Evolutionary conservation across 2,797 vertebrate species (phyloP).

Genomic region (Cuculus canorus): DNA sequence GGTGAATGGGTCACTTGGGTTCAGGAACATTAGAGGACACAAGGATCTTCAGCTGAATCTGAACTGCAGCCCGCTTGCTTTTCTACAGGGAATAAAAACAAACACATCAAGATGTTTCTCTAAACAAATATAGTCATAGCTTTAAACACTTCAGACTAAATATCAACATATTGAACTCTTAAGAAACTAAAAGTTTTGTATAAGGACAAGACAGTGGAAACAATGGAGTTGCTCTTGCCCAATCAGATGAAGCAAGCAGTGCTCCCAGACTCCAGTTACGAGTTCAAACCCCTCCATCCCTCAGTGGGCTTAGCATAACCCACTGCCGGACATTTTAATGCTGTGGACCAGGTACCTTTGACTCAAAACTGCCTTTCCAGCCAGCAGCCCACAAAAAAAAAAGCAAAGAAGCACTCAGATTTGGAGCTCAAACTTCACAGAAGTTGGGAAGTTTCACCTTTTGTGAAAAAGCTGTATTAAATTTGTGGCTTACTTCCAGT

Average conservation of each 20-base stretch:
- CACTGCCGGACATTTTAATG: background rate
- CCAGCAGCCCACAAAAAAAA: background rate
- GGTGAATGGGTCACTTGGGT: background rate
- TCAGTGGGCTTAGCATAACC: background rate
- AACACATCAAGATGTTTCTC: background rate
- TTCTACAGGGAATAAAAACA: constrained; percentile 52
- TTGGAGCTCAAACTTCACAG: too few species aligned
- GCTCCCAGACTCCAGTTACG: background rate
- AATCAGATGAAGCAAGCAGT: background rate
- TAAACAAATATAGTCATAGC: background rate
- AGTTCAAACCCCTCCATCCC: background rate
- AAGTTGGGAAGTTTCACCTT: too few species aligned
- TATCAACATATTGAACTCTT: background rate
- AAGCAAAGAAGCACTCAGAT: too few species aligned
- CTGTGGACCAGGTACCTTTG: background rate
- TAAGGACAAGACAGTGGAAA: background rate
- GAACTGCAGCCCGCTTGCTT: background rate
- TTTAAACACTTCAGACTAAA: background rate
- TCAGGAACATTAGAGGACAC: background rate
- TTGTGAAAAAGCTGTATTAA: too few species aligned
- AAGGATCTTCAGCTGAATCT: constrained; percentile 9
- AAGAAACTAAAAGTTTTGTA: background rate
- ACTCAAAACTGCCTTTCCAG: background rate
- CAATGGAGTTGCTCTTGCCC: background rate
- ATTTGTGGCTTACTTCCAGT: too few species aligned